phyloP scores from a whole-genome alignment of 2,113 vertebrate genomes.

The Sorex fumeus region DNA sequence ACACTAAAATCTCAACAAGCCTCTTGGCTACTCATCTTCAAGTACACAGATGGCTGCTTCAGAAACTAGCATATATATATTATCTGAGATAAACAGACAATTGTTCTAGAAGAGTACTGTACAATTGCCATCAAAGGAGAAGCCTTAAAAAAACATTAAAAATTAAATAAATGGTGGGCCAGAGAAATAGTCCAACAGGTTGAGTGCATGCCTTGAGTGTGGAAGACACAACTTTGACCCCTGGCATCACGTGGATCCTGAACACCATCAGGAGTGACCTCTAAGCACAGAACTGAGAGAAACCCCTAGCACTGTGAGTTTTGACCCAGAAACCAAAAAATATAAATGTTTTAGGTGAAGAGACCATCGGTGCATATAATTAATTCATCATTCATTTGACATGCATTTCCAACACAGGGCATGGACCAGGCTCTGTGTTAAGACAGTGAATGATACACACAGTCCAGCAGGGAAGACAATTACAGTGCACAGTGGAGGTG shows the following conservation, averaged over 20 bases:
- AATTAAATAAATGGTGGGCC: not conserved
- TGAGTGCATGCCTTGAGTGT: not conserved
- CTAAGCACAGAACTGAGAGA: no score
- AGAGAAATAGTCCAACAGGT: not conserved
- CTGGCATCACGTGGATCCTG: no score
- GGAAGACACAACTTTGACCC: no score
- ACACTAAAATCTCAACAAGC: slow-evolving; percentile 72
- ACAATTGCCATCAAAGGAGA: not conserved
- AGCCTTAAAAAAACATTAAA: not conserved
- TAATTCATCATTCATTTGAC: slow-evolving; percentile 13
- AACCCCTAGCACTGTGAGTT: no score
- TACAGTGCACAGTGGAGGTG: not conserved
- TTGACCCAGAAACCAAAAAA: not conserved
- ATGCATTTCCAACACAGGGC: not conserved
- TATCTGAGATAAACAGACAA: slow-evolving; percentile 58
- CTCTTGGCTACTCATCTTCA: slow-evolving; percentile 67
- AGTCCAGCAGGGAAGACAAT: not conserved
- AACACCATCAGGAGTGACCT: no score
- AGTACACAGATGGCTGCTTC: slow-evolving; percentile 63
- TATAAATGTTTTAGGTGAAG: not conserved
- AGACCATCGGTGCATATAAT: not conserved
- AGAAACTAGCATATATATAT: slow-evolving; percentile 18
- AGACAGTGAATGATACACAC: not conserved
- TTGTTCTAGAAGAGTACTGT: slow-evolving; percentile 21
- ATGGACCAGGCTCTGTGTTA: not conserved